These are phyloP conservation scores for Magallana gigas DNA, from an alignment of 1,140 invertebrate species.

Conservation along the genomic window DNA sequence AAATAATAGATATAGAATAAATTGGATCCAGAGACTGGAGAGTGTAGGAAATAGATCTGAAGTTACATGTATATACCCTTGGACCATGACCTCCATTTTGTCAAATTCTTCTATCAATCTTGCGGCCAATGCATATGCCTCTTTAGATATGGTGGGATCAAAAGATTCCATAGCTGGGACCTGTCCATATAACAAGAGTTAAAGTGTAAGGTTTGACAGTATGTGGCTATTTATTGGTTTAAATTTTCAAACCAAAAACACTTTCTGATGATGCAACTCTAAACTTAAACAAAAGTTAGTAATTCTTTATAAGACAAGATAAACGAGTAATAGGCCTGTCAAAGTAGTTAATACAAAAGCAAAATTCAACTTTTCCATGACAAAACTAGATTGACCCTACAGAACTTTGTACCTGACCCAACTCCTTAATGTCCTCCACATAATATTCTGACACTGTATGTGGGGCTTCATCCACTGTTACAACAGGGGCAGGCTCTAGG, in stretches of 20 bases:
- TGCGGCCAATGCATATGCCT: constrained; percentile 76
- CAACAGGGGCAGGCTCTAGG: constrained; percentile 74
- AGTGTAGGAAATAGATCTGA: no score
- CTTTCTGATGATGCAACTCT: neutral
- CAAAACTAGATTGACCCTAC: no score
- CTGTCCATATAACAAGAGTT: constrained; percentile 48
- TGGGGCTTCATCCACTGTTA: constrained; percentile 71
- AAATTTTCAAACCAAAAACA: no score
- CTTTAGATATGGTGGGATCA: constrained; percentile 69
- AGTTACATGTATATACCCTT: constrained; percentile 62
- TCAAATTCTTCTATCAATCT: constrained; percentile 87
- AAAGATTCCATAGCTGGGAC: constrained; percentile 68
- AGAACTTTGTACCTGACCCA: constrained; percentile 65
- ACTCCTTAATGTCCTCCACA: constrained; percentile 70
- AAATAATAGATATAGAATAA: no score
- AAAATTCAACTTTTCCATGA: no score
- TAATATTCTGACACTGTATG: constrained; percentile 75
- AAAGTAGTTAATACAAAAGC: no score
- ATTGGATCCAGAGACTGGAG: no score
- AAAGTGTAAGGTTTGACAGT: neutral
- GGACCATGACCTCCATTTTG: constrained; percentile 82
- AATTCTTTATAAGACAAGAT: neutral
- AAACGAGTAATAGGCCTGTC: no score
- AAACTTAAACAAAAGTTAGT: neutral
- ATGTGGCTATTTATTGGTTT: no score